A percentile compares a stretch with the other conserved stretches of the same genome.
phyloP scores from a whole-genome alignment of 1,140 invertebrate species.

The Tetramorium parvispinum region DNA sequence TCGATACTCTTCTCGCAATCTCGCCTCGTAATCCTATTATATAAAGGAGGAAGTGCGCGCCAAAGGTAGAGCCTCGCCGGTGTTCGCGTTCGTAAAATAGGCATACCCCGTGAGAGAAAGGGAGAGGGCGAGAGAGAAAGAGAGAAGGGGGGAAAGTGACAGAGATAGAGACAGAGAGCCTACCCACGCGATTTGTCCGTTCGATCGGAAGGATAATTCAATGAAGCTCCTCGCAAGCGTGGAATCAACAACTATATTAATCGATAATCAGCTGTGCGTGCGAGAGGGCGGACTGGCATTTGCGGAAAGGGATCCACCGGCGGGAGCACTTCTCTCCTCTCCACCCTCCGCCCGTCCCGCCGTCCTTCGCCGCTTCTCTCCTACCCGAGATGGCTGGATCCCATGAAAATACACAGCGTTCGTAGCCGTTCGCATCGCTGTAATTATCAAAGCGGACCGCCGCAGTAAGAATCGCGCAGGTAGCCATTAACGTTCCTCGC shows the following conservation, averaged over 20 bases:
- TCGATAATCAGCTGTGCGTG: conserved; percentile 69
- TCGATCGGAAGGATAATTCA: conserved; percentile 70
- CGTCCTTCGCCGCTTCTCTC: not conserved
- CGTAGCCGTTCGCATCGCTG: conserved; percentile 37
- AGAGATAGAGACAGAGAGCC: conserved; percentile 52
- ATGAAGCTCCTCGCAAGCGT: conserved; percentile 67
- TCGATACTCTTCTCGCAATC: conserved; percentile 64
- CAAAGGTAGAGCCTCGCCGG: conserved; percentile 65
- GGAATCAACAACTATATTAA: conserved; percentile 74
- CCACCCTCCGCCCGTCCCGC: not conserved
- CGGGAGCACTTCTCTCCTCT: not conserved
- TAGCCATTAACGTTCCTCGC: conserved; percentile 49
- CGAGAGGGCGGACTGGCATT: conserved; percentile 64
- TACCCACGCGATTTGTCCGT: conserved; percentile 69
- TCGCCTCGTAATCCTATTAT: conserved; percentile 71
- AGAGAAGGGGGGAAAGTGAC: not conserved
- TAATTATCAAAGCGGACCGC: conserved; percentile 57
- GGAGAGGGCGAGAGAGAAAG: not conserved
- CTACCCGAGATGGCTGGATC: conserved; percentile 21
- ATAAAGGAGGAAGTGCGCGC: conserved; percentile 74
- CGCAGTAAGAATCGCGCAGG: conserved; percentile 51
- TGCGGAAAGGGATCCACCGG: conserved; percentile 54
- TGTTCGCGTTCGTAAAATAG: conserved; percentile 62
- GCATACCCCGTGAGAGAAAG: conserved; percentile 37
- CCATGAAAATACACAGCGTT: conserved; percentile 44